Percentiles rank a stretch among this genome's conserved stretches.
Conservation (phyloP, 2,797 vertebrate genomes). For the Clarias pachynema region DNA sequence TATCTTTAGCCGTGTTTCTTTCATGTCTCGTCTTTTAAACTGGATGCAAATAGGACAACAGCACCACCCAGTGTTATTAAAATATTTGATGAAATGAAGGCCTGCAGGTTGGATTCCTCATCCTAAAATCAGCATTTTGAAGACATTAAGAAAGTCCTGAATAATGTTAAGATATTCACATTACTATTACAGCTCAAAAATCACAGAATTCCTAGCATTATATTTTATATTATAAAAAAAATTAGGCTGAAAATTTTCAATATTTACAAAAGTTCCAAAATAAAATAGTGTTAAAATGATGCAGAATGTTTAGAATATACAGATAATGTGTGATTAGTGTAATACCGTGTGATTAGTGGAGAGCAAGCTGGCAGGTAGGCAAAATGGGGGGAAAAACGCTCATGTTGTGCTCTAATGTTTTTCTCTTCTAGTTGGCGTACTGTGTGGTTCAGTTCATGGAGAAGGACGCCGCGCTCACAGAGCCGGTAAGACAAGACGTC, state of each 20-base stretch:
- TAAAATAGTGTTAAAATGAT: too few relatives aligned
- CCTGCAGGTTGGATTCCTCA: background rate
- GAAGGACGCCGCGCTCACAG: constrained; percentile 94
- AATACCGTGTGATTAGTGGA: background rate
- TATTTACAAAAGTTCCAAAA: too few relatives aligned
- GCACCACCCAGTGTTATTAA: constrained; percentile 4
- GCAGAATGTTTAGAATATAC: too few relatives aligned
- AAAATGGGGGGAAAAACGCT: background rate
- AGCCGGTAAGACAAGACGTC: constrained; percentile 78
- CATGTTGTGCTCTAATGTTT: constrained; percentile 21
- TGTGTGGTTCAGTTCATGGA: constrained; percentile 99
- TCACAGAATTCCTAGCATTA: background rate
- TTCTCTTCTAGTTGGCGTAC: constrained; percentile 88
- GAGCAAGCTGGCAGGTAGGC: background rate
- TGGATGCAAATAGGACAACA: background rate
- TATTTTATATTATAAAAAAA: too few relatives aligned
- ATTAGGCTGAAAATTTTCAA: too few relatives aligned
- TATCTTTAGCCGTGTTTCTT: background rate
- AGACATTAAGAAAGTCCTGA: background rate
- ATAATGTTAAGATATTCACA: background rate
- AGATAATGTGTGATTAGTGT: too few relatives aligned
- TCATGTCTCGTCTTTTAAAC: background rate
- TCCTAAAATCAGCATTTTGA: background rate
- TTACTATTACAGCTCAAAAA: background rate
- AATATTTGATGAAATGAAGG: background rate